These are phyloP conservation scores for Charaxes varanes DNA, from an alignment of 1,140 invertebrate species.

Conservation along the genomic window DNA sequence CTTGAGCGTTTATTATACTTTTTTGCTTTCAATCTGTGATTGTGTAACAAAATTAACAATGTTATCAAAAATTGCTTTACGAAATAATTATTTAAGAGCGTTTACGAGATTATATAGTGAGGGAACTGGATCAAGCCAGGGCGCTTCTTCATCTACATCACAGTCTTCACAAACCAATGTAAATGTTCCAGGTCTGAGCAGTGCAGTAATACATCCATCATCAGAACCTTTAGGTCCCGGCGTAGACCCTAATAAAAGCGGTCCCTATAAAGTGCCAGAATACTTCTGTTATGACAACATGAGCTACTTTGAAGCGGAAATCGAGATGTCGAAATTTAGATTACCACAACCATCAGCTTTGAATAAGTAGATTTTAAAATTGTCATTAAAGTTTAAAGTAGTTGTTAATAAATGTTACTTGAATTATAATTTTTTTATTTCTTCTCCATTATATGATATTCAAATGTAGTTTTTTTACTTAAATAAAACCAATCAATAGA, in stretches of 20 bases:
- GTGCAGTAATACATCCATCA: conserved; percentile 75
- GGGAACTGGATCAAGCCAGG: conserved; percentile 26
- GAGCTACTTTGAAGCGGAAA: conserved; percentile 88
- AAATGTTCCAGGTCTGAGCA: conserved; percentile 79
- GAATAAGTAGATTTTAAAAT: conserved; percentile 42
- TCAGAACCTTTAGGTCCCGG: conserved; percentile 80
- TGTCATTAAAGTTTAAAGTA: conserved; percentile 13
- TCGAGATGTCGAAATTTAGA: conserved; percentile 87
- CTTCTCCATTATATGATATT: no score
- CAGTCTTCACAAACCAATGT: conserved; percentile 19
- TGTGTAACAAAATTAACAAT: conserved; percentile 37
- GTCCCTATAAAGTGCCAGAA: conserved; percentile 89
- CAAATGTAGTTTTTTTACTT: no score
- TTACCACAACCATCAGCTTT: conserved; percentile 81
- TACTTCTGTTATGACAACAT: conserved; percentile 88
- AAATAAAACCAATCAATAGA: no score
- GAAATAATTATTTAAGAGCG: conserved; percentile 19
- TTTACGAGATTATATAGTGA: conserved; percentile 39
- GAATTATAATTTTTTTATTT: no score
- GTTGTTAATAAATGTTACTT: conserved; percentile 6
- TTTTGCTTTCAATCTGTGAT: conserved; percentile 22
- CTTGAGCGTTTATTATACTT: no score
- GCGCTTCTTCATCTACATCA: conserved; percentile 19
- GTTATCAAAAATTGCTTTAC: conserved; percentile 15
- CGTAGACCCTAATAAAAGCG: conserved; percentile 78